Evolutionary conservation across 2,113 vertebrate species (phyloP), one percentile per base, ranked within the genome.

Genomic region (Tupaia tana): DNA sequence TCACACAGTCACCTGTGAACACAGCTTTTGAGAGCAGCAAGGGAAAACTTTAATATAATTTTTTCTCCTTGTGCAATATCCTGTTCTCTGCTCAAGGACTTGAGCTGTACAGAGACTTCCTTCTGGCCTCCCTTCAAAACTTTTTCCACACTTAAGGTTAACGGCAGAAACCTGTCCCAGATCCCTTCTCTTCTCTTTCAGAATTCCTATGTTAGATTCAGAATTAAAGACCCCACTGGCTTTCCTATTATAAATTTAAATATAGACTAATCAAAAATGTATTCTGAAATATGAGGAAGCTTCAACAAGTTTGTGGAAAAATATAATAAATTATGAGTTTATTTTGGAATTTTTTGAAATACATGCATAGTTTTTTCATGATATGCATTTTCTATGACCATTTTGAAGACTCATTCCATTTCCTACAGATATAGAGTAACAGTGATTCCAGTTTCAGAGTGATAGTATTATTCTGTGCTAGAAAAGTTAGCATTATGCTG

Each of bases 241-340:
- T 92, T 92, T 90, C 27, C 70, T 89, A 6, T 73, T 91, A 64
- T 25, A 85, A 64, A 4, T 56, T 27, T 81, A 81, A 90, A 61
- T 85, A 58, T n/a, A 79, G 69, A 81, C 67, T 91, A 86, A 73
- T 63, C 25, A 64, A 14, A 91, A 63, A 20, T 56, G 19, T 87
- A 71, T 82, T 94, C 64, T 96, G 73, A 95, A 58, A 66, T 87
- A 56, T 11, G 54, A 43, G 43, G 43, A 43, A 43, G 43, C 43
- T 43, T 43, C 43, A 43, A 43, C 43, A 43, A 43, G 43, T 43
- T 43, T 43, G 43, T 43, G 43, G 43, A 43, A 43, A 6, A 43
- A 43, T 43, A 43, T 43, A 43, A 43, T 43, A 43, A 43, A 43
- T 43, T 43, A 43, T 3, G 43, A 43, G 43, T 43, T 43, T 43